A percentile compares a stretch with the other conserved stretches of the same genome.
These are phyloP conservation scores for Caerostris extrusa DNA, from an alignment of 1,140 invertebrate genomes.

Conservation along the genomic window DNA sequence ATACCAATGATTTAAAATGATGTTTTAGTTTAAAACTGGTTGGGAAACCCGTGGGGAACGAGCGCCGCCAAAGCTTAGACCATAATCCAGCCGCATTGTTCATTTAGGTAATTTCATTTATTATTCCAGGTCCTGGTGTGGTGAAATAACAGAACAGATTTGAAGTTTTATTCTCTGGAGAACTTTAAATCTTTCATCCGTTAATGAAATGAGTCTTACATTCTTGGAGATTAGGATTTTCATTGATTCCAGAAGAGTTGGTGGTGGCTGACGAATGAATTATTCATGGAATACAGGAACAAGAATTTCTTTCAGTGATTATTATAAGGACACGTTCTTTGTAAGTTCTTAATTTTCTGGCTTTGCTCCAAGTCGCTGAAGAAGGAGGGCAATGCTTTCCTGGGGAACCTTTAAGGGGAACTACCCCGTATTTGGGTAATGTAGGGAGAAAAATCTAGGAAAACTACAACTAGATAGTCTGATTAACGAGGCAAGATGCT, in stretches of 20 bases:
- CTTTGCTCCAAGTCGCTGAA: no score
- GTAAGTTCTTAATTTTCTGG: no score
- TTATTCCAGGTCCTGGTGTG: not conserved
- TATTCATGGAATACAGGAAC: not conserved
- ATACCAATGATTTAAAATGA: not conserved
- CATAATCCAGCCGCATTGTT: not conserved
- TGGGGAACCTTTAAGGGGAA: no score
- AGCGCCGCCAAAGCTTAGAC: not conserved
- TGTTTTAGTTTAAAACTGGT: not conserved
- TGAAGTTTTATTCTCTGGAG: not conserved
- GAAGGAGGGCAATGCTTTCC: no score
- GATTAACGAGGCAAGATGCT: no score
- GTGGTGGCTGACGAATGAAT: not conserved
- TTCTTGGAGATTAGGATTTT: slow-evolving; percentile 31
- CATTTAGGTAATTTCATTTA: slow-evolving; percentile 42
- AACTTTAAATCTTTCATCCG: slow-evolving; percentile 10
- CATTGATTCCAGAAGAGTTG: not conserved
- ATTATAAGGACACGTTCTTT: not conserved
- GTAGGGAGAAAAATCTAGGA: no score
- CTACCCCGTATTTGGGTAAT: no score
- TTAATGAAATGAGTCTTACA: slow-evolving; percentile 20
- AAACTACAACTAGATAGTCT: no score
- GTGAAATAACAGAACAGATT: slow-evolving; percentile 30
- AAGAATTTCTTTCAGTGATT: not conserved
- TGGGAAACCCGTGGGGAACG: not conserved